Evolutionary conservation across 2,888 invertebrate genomes (phyloP), one percentile per base, ranked within the genome.

Genomic region (Agrochola lota): DNA sequence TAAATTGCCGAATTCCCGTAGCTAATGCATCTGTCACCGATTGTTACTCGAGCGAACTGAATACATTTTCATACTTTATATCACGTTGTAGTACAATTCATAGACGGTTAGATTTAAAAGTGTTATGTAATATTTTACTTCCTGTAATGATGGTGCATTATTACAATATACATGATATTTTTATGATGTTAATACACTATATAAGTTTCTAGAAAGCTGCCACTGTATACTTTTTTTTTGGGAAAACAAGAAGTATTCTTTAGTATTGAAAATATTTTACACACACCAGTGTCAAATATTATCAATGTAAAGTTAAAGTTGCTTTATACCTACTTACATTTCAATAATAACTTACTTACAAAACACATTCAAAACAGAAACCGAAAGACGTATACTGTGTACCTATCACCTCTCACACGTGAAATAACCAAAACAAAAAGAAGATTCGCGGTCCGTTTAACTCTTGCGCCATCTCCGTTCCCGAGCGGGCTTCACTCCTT

Each of bases 11-110:
- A 86, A 85, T 86, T 85, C 84, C 86, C 89, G 82, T 83, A 86
- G 84, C 91, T 92, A 91, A 93, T 93, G 92, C 93, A 94, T 91
- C 93, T 93, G 94, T 94, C 94, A 91, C 90, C 92, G 86, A 94
- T 92, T 93, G 92, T 92, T 91, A 92, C 91, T 90, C 87, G 81
- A 88, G 87, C 90, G 89, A 89, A 90, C 91, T 91, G 92, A 94
- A 94, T 93, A 93, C 89, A 93, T 93, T 94, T 93, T 91, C 91
- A 91, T 92, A 91, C 88, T 92, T 91, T 88, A 87, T 80, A 74
- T 80, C 66, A 70, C 49, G 11, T 66, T 83, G 80, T 84, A 89
- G 85, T 81, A 15, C 81, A 91, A 91, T 83, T 71, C 60, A 88
- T 52, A 80, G 35, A 26, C 66, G 23, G 9, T 35, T 8, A 12